Base-by-base conservation (phyloP, 2,113 vertebrate genomes). In the Saccopteryx bilineata region DNA sequence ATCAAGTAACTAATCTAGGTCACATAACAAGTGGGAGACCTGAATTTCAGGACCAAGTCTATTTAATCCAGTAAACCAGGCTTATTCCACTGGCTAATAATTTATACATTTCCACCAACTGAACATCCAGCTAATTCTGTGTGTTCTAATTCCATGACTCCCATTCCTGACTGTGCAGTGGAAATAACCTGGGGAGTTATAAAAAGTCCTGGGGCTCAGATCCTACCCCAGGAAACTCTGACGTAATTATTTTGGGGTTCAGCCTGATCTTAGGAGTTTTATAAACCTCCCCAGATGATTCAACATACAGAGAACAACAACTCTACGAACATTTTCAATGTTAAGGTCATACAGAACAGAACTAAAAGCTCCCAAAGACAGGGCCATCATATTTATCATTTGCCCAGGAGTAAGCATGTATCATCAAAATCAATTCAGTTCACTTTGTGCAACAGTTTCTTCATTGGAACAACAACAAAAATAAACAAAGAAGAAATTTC, bases 1-100 rank as follows among this genome's bases (percentile, higher is more conserved):
- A 69, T 54, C 85, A 76, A 68, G 63, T 78, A 66, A 79, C 78
- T 88, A 60, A 61, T 75, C 52, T 69, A 95, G 89, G 78, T 97
- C 86, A 94, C 58, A 74, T 33, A 90, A 65, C 76, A 92, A 26
- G 23, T 33, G 31, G 85, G 33, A 95, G 26, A 39, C 11, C 9
- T 21, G 21, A 87, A 91, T 74, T 92, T 89, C 81, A 63, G 8
- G 84, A 24, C n/a, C 6, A 31, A 65, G 9, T 61, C 58, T 58
- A 74, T 65, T 50, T 84, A 71, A 72, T 83, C 79, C 33, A 79
- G 46, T 21, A 19, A 0, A 46, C 24, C n/a, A 7, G 0, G 5
- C 7, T 82, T 87, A 6, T 52, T 76, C 15, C 85, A 50, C 61
- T 17, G 26, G 19, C 56, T 94, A 46, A n/a, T 52, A 63, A 78